A percentile compares a stretch with the other conserved stretches of the same genome.
These are phyloP conservation scores for Barnardius zonarius DNA, from an alignment of 2,113 vertebrate genomes.

Conservation along the genomic window DNA sequence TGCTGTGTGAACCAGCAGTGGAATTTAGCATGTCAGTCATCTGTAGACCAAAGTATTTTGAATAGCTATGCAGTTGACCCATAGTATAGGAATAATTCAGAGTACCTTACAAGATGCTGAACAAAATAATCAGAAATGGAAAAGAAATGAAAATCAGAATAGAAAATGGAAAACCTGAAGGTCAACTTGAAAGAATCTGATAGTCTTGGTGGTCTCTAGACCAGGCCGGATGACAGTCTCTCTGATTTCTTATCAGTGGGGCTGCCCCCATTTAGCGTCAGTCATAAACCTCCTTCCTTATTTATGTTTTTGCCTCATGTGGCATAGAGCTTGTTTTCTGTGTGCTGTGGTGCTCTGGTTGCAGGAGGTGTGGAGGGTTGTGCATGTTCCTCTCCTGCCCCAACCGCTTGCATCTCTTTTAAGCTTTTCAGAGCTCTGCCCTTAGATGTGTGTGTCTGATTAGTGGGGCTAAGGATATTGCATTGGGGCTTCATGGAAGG, in stretches of 20 bases:
- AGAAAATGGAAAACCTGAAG: not conserved
- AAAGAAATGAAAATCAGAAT: not conserved
- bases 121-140: not conserved
- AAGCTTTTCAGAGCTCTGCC: not conserved
- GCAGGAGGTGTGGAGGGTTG: not conserved
- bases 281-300: not conserved
- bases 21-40: not conserved
- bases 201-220: not conserved
- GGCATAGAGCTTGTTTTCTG: accelerated
- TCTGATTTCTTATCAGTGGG: not conserved
- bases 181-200: not conserved
- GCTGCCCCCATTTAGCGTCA: not conserved
- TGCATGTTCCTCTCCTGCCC: not conserved
- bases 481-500: not conserved
- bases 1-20: not conserved
- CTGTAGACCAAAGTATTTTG: not conserved
- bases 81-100: not conserved
- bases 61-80: not conserved
- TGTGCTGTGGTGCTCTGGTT: not conserved
- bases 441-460: not conserved
- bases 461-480: not conserved
- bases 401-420: accelerated
- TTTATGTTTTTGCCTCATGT: not conserved
- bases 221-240: not conserved
- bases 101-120: not conserved